Percentiles rank a stretch among this genome's conserved stretches.
Evolutionary conservation across 2,113 vertebrate species (phyloP).

Genomic region (Petromus typicus): DNA sequence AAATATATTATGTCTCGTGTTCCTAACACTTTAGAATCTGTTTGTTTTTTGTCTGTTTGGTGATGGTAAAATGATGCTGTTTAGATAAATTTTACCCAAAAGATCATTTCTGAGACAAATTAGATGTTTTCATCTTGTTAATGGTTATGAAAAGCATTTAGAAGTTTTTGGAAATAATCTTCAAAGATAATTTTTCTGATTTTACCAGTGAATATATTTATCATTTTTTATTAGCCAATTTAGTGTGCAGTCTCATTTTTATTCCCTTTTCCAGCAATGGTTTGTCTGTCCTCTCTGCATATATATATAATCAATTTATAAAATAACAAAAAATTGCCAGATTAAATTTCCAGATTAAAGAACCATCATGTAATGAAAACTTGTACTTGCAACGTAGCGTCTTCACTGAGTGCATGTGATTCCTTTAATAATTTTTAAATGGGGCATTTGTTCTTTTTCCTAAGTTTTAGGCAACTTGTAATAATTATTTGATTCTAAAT

Average conservation of each 20-base stretch:
- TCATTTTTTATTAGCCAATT: background rate
- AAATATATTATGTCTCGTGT: background rate
- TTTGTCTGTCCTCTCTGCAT: background rate
- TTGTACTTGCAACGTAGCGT: background rate
- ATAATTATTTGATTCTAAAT: conserved; percentile 44
- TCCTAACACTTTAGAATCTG: background rate
- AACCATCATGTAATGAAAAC: background rate
- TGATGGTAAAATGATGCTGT: background rate
- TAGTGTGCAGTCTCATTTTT: background rate
- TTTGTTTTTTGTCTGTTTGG: background rate
- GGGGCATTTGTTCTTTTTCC: background rate
- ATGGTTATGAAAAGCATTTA: background rate
- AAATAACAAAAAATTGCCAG: background rate
- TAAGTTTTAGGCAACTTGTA: background rate
- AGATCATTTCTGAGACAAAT: background rate
- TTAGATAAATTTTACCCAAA: conserved; percentile 9
- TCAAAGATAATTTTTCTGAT: background rate
- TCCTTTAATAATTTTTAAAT: background rate
- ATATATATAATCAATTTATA: background rate
- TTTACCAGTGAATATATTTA: background rate
- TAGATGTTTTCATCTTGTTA: background rate
- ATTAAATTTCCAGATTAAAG: background rate
- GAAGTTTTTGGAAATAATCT: background rate
- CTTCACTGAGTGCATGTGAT: background rate
- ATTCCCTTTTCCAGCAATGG: background rate